A percentile compares a stretch with the other conserved stretches of the same genome.
Evolutionary conservation across 2,113 vertebrate species (phyloP).

Genomic region (Chaetorhynchus papuensis): DNA sequence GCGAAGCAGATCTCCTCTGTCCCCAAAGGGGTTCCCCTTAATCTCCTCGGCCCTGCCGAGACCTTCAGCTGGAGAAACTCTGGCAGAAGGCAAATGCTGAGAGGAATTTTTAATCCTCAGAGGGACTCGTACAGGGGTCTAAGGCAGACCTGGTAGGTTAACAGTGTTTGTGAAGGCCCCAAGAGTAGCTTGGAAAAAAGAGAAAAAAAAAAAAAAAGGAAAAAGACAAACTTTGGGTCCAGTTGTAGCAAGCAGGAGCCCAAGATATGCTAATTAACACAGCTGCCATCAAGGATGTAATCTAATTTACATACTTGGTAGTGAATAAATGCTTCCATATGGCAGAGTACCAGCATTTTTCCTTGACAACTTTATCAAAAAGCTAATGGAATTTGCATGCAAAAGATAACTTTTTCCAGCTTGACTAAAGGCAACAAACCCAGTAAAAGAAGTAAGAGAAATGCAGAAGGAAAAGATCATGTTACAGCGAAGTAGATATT

Average conservation of each 20-base stretch:
- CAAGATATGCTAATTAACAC: conserved; percentile 50
- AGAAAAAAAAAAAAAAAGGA: background rate
- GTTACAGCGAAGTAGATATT: background rate
- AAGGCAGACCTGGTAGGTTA: background rate
- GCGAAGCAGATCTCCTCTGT: background rate
- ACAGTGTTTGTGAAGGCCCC: background rate
- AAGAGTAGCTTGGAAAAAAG: background rate
- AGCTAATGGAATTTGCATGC: conserved; percentile 7
- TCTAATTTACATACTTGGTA: conserved; percentile 61
- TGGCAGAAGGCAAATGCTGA: background rate
- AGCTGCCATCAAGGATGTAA: conserved; percentile 54
- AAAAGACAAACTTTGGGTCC: background rate
- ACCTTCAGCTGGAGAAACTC: background rate
- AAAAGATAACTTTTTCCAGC: background rate
- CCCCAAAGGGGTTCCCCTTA: background rate
- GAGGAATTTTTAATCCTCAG: background rate
- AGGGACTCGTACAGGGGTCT: background rate
- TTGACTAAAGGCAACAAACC: background rate
- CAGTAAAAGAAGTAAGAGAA: background rate
- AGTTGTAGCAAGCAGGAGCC: background rate
- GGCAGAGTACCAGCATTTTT: conserved; percentile 55
- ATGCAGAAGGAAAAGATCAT: background rate
- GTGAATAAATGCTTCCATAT: conserved; percentile 59
- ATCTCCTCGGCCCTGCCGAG: background rate
- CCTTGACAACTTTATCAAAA: conserved; percentile 64